A percentile compares a stretch with the other conserved stretches of the same genome.
Evolutionary conservation across 2,113 vertebrate species (phyloP).

Genomic region (Cavia aperea): DNA sequence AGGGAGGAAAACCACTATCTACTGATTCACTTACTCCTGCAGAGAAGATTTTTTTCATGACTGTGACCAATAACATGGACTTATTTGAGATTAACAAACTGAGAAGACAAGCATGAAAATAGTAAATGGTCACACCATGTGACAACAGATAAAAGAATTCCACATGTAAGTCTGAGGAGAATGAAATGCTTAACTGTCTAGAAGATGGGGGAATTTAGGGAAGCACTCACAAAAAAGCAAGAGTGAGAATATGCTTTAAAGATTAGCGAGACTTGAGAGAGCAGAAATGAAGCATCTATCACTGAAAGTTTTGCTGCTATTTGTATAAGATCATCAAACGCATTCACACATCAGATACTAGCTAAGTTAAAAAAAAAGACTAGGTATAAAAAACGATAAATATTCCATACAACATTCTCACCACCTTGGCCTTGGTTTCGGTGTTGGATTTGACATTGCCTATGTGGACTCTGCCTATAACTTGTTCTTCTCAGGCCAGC

Average conservation of each 20-base stretch:
- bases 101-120: neutral
- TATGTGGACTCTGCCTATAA: neutral
- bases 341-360: neutral
- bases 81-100: conserved; percentile 14
- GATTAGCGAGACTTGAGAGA: neutral
- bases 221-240: neutral
- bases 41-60: neutral
- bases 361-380: neutral
- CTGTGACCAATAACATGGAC: neutral
- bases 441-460: neutral
- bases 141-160: neutral
- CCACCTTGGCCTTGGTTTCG: neutral
- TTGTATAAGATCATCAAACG: neutral
- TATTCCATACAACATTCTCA: neutral
- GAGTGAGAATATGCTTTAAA: neutral
- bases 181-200: neutral
- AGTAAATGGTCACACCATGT: neutral
- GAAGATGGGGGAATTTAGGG: neutral
- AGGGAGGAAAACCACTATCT: neutral
- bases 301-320: neutral
- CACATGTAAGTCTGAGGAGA: neutral
- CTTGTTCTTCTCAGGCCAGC: neutral
- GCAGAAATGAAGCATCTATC: neutral
- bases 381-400: neutral
- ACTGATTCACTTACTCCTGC: neutral